Evolutionary conservation across 2,888 invertebrate species (phyloP).

Genomic region (Hyposoter didymator): DNA sequence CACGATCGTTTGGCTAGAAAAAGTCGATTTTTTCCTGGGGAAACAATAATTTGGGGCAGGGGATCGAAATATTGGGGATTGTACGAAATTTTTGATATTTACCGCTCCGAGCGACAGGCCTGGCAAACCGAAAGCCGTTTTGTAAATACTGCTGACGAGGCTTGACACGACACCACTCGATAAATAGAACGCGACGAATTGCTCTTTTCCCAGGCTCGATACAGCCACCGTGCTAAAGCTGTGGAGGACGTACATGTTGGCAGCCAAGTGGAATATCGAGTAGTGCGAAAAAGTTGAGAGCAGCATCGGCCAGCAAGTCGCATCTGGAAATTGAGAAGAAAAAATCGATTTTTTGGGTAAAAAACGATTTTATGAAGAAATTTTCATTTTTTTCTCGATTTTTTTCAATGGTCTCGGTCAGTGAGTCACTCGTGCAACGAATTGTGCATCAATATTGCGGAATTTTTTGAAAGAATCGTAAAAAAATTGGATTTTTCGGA

Average conservation of each 20-base stretch:
- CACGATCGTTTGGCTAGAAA: no score
- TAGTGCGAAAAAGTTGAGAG: constrained; percentile 98
- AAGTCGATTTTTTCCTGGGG: no score
- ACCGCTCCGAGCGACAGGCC: constrained; percentile 97
- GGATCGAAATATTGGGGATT: background rate
- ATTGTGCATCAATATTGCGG: background rate
- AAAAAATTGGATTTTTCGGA: background rate
- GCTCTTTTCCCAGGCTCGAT: constrained; percentile 93
- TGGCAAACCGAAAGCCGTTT: constrained; percentile 88
- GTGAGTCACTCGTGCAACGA: background rate
- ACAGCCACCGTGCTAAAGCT: constrained; percentile 91
- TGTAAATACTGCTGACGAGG: constrained; percentile 93
- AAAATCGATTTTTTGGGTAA: background rate
- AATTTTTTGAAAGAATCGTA: background rate
- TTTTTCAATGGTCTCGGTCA: background rate
- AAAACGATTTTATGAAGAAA: background rate
- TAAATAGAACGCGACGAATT: constrained; percentile 95
- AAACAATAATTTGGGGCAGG: background rate
- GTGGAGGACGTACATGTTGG: constrained; percentile 98
- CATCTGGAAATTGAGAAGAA: constrained; percentile 85
- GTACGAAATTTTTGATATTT: constrained; percentile 83
- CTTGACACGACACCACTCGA: constrained; percentile 95
- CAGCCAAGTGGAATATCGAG: constrained; percentile 92
- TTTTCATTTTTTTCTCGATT: background rate
- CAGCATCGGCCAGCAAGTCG: constrained; percentile 94